Base-by-base conservation (phyloP, 2,888 invertebrate species). In the Ophonus ardosiacus region DNA sequence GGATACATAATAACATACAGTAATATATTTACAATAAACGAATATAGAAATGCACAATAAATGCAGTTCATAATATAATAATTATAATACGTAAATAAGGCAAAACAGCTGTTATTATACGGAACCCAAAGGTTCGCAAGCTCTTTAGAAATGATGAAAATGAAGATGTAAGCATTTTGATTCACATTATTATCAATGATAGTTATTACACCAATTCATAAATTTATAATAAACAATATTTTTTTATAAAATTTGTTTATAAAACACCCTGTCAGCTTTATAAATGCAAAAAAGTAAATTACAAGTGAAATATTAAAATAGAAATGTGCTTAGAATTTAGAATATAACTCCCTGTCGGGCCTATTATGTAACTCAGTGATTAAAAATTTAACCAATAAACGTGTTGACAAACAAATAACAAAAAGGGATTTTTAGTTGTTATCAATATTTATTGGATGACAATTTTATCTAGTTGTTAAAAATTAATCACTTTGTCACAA, bases 31-130 rank as follows among this genome's bases (percentile, higher is more conserved):
- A 76, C 43, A 57, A 78, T 31, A 31, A 31, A 31, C 24, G 56
- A 57, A 76, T 76, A 76, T 51, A 78, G 24, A 78, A 78, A 78
- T 78, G 78, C 78, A 78, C 76, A 76, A 71, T 51, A 76, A 76
- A 76, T 78, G 56, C 15, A 71, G 6, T 31, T 31, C 5, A 63
- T 24, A 24, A 2, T 63, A 31, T 31, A 31, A 31, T 68, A 31
- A 31, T 68, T 68, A n/a, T 31, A 68, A 68, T 24, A 61, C 61
- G 21, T 17, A 51, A 74, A 43, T 51, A 74, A 74, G 21, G 74
- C 74, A 56, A 15, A 68, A 31, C 31, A 74, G 74, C 74, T 51
- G 51, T 74, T 13, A 51, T 51, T 74, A 74, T 74, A 21, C 7
- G 43, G 74, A 74, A 74, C 43, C 51, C 43, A 18, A n/a, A 18